A percentile compares a stretch with the other conserved stretches of the same genome.
Evolutionary conservation across 2,888 invertebrate species (phyloP).

Genomic region (Oscheius sp.): DNA sequence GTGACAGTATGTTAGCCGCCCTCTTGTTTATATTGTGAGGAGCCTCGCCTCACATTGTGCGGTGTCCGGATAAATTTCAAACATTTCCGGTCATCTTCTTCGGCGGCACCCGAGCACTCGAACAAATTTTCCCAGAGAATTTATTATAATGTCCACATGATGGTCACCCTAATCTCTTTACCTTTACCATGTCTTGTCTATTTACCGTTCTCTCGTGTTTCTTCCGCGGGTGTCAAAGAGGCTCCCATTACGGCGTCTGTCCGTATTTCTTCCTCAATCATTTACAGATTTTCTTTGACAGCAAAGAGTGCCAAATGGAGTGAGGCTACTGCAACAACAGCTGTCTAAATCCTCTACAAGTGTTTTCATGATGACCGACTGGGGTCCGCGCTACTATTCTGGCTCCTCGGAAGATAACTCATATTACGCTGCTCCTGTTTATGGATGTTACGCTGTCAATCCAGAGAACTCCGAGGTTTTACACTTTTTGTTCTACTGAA

Average conservation of each 20-base stretch:
- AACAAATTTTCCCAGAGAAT: background rate
- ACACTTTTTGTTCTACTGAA: background rate
- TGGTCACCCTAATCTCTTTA: background rate
- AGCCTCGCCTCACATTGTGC: constrained; percentile 2
- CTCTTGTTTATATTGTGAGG: constrained; percentile 16
- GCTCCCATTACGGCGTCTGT: constrained; percentile 30
- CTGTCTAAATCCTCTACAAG: constrained; percentile 22
- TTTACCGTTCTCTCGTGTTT: constrained; percentile 1
- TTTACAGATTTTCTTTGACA: constrained; percentile 2
- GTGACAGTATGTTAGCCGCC: background rate
- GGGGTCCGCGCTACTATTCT: constrained; percentile 32
- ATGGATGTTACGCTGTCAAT: constrained; percentile 31
- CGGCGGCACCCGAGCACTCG: constrained; percentile 13
- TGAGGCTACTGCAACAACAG: constrained; percentile 14
- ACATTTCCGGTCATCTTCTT: constrained; percentile 35
- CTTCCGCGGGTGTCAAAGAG: constrained; percentile 13
- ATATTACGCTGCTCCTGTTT: constrained; percentile 30
- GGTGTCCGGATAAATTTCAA: constrained; percentile 32
- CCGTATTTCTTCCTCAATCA: background rate
- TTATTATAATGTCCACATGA: no score
- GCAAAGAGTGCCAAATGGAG: constrained; percentile 29
- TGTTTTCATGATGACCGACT: constrained; percentile 31
- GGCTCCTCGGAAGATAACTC: constrained; percentile 30
- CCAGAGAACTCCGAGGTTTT: constrained; percentile 14
- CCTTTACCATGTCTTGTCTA: constrained; percentile 8